These are phyloP conservation scores for Eupithecia centaureata DNA, from an alignment of 2,888 invertebrate genomes.

Conservation along the genomic window DNA sequence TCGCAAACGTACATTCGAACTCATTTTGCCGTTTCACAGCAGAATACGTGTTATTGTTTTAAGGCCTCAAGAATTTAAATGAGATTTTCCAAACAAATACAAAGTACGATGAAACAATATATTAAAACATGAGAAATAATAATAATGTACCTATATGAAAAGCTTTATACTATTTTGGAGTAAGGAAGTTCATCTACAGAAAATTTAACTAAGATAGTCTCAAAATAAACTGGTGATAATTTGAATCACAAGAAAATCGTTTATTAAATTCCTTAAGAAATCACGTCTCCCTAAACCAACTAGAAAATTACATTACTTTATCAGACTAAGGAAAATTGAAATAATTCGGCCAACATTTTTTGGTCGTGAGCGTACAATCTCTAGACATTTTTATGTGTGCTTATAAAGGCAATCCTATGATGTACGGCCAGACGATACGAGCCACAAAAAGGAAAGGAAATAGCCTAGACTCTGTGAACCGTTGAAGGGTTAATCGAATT, in stretches of 20 bases:
- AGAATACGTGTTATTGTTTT: slow-evolving; percentile 2
- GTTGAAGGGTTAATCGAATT: slow-evolving; percentile 53
- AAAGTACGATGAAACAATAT: neutral
- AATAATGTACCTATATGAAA: neutral
- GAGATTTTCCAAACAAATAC: neutral
- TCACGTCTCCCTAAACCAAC: slow-evolving; percentile 21
- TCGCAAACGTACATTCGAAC: slow-evolving; percentile 18
- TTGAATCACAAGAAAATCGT: neutral
- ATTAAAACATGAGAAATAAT: neutral
- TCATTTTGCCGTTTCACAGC: neutral
- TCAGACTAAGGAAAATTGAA: slow-evolving; percentile 28
- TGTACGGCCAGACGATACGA: slow-evolving; percentile 43
- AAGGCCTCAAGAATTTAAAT: neutral
- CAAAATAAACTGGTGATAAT: neutral
- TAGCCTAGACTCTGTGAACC: slow-evolving; percentile 45
- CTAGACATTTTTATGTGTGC: slow-evolving; percentile 49
- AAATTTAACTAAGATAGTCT: neutral
- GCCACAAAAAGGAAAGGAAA: slow-evolving; percentile 48
- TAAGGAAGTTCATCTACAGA: neutral
- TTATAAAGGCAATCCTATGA: slow-evolving; percentile 49
- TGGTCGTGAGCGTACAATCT: slow-evolving; percentile 36
- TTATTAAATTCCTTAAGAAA: slow-evolving; percentile 22
- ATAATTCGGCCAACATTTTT: slow-evolving; percentile 31
- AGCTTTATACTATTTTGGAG: neutral
- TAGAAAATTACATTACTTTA: slow-evolving; percentile 21